phyloP scores from a whole-genome alignment of 2,113 vertebrate genomes.

The Chamaetylas fuelleborni region DNA sequence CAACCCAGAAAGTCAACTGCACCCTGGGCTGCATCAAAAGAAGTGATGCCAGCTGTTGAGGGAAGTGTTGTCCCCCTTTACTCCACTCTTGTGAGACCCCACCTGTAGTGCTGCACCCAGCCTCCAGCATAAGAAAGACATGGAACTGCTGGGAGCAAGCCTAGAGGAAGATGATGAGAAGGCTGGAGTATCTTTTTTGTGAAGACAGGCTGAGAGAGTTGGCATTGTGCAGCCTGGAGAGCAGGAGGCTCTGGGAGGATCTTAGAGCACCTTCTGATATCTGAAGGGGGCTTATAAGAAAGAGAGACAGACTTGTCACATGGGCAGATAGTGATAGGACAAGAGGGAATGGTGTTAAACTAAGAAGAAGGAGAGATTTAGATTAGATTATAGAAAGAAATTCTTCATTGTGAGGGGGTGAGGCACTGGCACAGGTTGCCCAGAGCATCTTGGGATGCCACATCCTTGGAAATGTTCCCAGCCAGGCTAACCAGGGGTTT shows the following conservation, averaged over 20 bases:
- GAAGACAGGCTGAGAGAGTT: background rate
- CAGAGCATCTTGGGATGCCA: background rate
- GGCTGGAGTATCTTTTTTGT: background rate
- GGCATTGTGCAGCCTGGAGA: background rate
- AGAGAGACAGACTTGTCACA: background rate
- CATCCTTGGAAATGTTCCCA: background rate
- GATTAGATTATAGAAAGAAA: background rate
- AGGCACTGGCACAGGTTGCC: background rate
- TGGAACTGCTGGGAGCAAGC: background rate
- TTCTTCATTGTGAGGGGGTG: background rate
- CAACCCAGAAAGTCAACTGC: background rate
- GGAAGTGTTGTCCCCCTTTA: background rate
- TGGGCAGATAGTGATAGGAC: background rate
- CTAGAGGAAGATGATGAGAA: background rate
- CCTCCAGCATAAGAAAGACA: background rate
- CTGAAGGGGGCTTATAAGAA: background rate
- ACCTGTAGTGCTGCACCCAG: background rate
- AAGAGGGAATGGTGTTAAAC: background rate
- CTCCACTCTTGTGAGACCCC: background rate
- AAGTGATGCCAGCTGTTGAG: rapidly evolving
- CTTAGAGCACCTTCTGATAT: background rate
- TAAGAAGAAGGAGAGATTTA: background rate
- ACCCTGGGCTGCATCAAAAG: background rate
- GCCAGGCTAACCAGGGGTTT: background rate
- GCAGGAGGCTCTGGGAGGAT: background rate